A percentile compares a stretch with the other conserved stretches of the same genome.
Conservation (phyloP, 2,888 invertebrate genomes). For the Ectemnius cavifrons region DNA sequence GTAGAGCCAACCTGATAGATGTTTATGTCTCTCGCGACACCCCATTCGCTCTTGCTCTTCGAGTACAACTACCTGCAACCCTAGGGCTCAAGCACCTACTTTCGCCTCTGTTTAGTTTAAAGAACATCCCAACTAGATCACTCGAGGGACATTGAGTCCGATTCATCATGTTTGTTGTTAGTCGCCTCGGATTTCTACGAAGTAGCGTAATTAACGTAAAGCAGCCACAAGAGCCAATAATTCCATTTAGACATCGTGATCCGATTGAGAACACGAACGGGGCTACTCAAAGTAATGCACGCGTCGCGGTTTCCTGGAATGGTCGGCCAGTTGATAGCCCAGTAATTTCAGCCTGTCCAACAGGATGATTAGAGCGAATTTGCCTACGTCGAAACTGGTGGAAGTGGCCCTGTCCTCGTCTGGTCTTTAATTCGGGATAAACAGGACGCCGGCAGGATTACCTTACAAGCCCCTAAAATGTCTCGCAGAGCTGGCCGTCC, state of each 20-base stretch:
- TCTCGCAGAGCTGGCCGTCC: too few species aligned
- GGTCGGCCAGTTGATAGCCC: slow-evolving; percentile 5
- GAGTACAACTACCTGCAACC: slow-evolving; percentile 17
- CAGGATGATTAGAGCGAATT: slow-evolving; percentile 6
- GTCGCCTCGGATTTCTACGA: too few species aligned
- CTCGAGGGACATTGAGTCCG: too few species aligned
- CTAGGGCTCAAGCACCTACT: slow-evolving; percentile 3
- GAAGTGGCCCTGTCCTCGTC: neutral
- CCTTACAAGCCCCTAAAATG: too few species aligned
- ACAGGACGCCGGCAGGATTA: neutral
- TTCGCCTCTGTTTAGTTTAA: slow-evolving; percentile 63
- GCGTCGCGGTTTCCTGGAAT: neutral
- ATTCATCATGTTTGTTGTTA: too few species aligned
- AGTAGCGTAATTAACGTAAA: too few species aligned
- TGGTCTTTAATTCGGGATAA: slow-evolving; percentile 5
- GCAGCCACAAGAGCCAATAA: neutral
- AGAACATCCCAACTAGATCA: slow-evolving; percentile 27
- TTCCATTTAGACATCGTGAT: neutral
- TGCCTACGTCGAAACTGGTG: neutral
- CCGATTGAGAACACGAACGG: slow-evolving; percentile 1
- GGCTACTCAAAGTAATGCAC: slow-evolving; percentile 5
- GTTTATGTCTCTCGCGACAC: slow-evolving; percentile 58
- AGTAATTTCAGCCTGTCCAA: neutral
- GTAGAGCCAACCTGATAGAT: slow-evolving; percentile 57
- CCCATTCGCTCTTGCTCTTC: slow-evolving; percentile 58